phyloP scores from a whole-genome alignment of 37 sponge, comb jelly and placozoan species.

The Amphimedon queenslandica region DNA sequence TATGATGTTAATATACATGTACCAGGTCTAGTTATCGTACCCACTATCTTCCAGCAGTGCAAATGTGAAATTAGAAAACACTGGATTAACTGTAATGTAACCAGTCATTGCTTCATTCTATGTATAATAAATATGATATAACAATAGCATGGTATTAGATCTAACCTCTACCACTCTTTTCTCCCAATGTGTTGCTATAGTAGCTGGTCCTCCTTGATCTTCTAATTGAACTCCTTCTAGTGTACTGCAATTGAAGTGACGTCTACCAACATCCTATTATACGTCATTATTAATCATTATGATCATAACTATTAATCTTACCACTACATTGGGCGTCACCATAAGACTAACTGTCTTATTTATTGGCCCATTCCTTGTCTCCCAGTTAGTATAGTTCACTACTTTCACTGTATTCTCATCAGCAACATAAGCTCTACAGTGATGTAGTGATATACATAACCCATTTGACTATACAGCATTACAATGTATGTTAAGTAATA shows the following conservation, averaged over 20 bases:
- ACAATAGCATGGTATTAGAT: background rate
- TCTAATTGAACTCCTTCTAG: constrained; percentile 47
- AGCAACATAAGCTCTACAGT: background rate
- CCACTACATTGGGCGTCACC: no score
- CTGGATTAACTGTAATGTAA: constrained; percentile 18
- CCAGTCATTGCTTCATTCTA: constrained; percentile 68
- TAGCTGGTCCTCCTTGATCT: constrained; percentile 36
- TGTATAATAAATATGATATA: background rate
- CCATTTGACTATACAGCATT: no score
- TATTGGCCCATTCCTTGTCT: no score
- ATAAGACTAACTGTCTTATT: no score
- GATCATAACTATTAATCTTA: background rate
- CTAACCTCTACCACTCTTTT: constrained; percentile 46
- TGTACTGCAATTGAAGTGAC: no score
- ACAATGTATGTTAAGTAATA: no score
- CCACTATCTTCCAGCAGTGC: constrained; percentile 54
- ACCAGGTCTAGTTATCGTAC: no score
- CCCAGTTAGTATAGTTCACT: no score
- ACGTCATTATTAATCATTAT: no score
- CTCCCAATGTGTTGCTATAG: constrained; percentile 62
- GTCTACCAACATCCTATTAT: no score
- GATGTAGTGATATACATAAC: no score
- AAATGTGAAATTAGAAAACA: constrained; percentile 40
- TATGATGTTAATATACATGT: background rate
- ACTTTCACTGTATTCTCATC: constrained; percentile 17